Base-by-base conservation (phyloP, 1,140 invertebrate genomes). In the Aphis craccivora region DNA sequence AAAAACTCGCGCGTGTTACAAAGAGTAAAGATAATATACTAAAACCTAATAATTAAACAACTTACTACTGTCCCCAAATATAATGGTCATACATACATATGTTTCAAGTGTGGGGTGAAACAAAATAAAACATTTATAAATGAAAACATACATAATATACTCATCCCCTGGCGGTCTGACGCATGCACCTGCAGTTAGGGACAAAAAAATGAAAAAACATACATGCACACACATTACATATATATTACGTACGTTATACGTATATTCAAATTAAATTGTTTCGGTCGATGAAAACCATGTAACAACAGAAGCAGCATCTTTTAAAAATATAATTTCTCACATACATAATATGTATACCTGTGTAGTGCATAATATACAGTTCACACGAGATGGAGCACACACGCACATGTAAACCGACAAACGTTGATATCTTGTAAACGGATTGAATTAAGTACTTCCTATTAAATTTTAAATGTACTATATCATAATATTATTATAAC, bases 1-100 rank as follows among this genome's bases (percentile, higher is more conserved):
- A 76, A 67, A 76, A n/a, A n/a, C 60, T 11, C 60, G 60, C 60
- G 60, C 1, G 30, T 76, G 25, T 11, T 76, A n/a, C 60, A 76
- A n/a, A 76, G 60, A 35, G 60, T 76, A n/a, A 60, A n/a, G 30
- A 76, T 67, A 11, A 18, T 14, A 67, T n/a, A 67, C 60, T n/a
- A n/a, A 67, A n/a, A 76, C 60, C 60, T 76, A 76, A n/a, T n/a
- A n/a, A 76, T 76, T 76, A n/a, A 30, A 76, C 60, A 76, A 76
- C 60, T 76, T 14, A 35, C 30, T 11, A 4, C 30, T 6, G 60
- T 76, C 3, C 30, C n/a, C 60, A 1, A 76, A 76, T 18, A 76
- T 76, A 76, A 76, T 76, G 60, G n/a, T n/a, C n/a, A n/a, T 76
- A 6, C 60, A n/a, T n/a, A 76, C 30, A n/a, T 18, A 4, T 76